A percentile compares a stretch with the other conserved stretches of the same genome.
These are phyloP conservation scores for Nemotelus pantherinus DNA, from an alignment of 2,888 invertebrate genomes.

Conservation along the genomic window DNA sequence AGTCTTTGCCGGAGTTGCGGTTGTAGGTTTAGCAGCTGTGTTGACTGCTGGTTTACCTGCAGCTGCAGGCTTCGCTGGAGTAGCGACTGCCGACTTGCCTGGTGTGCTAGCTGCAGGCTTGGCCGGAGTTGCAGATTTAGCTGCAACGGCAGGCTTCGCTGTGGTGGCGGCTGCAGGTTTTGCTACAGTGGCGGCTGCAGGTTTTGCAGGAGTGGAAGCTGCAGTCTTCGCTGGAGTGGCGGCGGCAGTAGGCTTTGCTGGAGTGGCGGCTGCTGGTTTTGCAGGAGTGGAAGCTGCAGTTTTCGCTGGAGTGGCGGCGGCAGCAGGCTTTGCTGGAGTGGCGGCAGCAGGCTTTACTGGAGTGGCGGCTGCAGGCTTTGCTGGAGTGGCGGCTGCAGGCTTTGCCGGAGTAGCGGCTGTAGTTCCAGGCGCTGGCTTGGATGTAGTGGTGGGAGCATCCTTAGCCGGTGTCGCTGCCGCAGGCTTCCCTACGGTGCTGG, in stretches of 20 bases:
- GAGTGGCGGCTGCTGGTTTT: neutral
- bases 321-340: neutral
- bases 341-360: neutral
- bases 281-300: neutral
- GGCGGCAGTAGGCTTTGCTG: neutral
- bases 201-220: neutral
- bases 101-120: constrained; percentile 3
- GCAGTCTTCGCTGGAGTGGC: neutral
- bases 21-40: neutral
- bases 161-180: neutral
- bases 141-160: constrained; percentile 7
- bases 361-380: neutral
- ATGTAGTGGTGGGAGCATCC: neutral
- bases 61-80: neutral
- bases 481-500: neutral
- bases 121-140: neutral
- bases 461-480: neutral
- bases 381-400: neutral
- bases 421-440: neutral
- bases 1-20: neutral
- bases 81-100: neutral
- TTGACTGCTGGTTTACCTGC: neutral
- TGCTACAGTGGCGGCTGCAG: constrained; percentile 6
- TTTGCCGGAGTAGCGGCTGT: neutral
- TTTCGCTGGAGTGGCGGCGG: neutral